These are phyloP conservation scores for Eulimnadia texana DNA, from an alignment of 1,140 invertebrate species.

Conservation along the genomic window DNA sequence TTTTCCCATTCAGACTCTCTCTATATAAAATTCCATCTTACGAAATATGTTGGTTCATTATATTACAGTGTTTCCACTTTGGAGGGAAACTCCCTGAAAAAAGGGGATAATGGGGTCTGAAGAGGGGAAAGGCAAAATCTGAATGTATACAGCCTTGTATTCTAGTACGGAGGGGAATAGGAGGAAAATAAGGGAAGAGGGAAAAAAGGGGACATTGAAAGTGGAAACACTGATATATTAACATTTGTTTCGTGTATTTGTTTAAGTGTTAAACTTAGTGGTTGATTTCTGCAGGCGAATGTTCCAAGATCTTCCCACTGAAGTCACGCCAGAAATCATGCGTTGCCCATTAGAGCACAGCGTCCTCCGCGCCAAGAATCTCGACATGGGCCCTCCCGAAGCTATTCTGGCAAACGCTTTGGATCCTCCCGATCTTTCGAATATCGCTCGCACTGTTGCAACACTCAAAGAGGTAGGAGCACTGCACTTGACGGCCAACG, in stretches of 20 bases:
- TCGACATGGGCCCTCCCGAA: constrained; percentile 71
- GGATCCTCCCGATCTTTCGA: constrained; percentile 68
- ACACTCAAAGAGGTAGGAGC: constrained; percentile 62
- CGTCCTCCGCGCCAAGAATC: constrained; percentile 65
- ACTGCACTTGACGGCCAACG: constrained; percentile 41
- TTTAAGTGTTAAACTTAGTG: not conserved
- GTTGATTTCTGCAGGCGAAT: not conserved
- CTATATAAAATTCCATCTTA: not conserved
- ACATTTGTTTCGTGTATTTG: not conserved
- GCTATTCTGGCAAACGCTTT: constrained; percentile 66
- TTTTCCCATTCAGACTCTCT: not conserved
- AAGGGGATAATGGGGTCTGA: too few relatives aligned
- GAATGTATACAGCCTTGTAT: too few relatives aligned
- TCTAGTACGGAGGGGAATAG: too few relatives aligned
- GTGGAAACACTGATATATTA: not conserved
- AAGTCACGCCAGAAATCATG: constrained; percentile 56
- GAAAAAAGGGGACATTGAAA: too few relatives aligned
- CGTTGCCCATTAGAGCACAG: constrained; percentile 66
- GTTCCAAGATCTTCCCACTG: constrained; percentile 34
- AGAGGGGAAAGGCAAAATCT: too few relatives aligned
- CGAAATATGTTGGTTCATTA: not conserved
- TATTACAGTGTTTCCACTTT: too few relatives aligned
- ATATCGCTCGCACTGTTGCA: constrained; percentile 65
- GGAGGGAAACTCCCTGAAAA: too few relatives aligned
- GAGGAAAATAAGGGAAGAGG: too few relatives aligned